Evolutionary conservation across 2,113 vertebrate species (phyloP).

Genomic region (Halcyon senegalensis): DNA sequence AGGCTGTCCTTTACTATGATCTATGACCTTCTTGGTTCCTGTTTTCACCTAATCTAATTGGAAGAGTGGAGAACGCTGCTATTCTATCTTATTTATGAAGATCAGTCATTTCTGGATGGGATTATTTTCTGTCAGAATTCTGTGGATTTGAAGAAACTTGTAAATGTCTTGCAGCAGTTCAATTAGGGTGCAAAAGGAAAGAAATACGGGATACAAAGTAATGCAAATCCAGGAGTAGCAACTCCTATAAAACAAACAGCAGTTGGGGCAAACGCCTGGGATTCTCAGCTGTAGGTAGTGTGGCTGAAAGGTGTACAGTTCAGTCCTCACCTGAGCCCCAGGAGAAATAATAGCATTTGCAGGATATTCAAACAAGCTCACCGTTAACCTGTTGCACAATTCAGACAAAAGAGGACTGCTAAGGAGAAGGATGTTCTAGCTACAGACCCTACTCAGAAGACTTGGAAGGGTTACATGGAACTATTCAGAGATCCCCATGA

Average conservation of each 20-base stretch:
- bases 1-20: slow-evolving; percentile 17
- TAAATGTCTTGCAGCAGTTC: neutral
- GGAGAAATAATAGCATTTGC: neutral
- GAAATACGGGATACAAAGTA: neutral
- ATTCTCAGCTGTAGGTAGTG: neutral
- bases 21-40: slow-evolving; percentile 39
- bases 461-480: neutral
- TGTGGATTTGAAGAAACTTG: neutral
- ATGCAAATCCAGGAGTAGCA: neutral
- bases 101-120: neutral
- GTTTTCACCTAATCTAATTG: slow-evolving; percentile 34
- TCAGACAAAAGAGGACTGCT: neutral
- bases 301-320: neutral
- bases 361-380: neutral
- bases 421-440: neutral
- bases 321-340: neutral
- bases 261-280: neutral
- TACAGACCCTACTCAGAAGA: neutral
- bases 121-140: neutral
- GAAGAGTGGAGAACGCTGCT: neutral
- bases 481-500: neutral
- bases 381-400: neutral
- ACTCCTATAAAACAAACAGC: neutral
- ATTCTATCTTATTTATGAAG: slow-evolving; percentile 1
- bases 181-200: neutral